These are phyloP conservation scores for Caligus rogercresseyi DNA, from an alignment of 1,140 invertebrate species.

Conservation along the genomic window DNA sequence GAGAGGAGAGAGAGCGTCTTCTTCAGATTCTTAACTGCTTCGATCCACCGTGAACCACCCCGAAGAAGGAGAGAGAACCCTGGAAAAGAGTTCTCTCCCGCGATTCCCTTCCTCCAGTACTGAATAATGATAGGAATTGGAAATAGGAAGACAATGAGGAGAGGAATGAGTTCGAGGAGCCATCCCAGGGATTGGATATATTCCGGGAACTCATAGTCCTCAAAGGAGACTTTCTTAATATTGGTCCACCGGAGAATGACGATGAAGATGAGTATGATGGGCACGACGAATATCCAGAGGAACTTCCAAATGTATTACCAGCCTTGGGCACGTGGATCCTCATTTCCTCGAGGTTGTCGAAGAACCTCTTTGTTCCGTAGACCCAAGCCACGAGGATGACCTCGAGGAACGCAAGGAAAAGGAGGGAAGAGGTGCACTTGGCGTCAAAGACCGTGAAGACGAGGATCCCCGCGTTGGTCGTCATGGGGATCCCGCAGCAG, in stretches of 20 bases:
- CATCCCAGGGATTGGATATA: slow-evolving; percentile 37
- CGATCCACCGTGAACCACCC: not conserved
- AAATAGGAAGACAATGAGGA: not conserved
- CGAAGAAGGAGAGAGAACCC: not conserved
- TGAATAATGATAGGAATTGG: not conserved
- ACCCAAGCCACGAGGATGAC: slow-evolving; percentile 32
- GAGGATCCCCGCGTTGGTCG: slow-evolving; percentile 33
- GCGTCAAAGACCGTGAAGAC: slow-evolving; percentile 36
- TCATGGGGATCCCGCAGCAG: slow-evolving; percentile 23
- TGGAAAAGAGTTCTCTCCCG: not conserved
- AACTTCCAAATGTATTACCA: slow-evolving; percentile 29
- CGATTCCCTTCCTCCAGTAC: not conserved
- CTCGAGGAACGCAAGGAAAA: slow-evolving; percentile 32
- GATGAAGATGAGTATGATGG: slow-evolving; percentile 30
- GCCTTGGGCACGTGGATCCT: slow-evolving; percentile 27
- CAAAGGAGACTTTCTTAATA: slow-evolving; percentile 31
- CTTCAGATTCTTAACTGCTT: too few species aligned
- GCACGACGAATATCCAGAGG: slow-evolving; percentile 31
- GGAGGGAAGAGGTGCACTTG: slow-evolving; percentile 34
- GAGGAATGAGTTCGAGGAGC: slow-evolving; percentile 28
- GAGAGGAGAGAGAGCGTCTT: too few species aligned
- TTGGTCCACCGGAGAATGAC: slow-evolving; percentile 11
- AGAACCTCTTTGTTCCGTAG: slow-evolving; percentile 34
- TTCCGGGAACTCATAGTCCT: slow-evolving; percentile 34
- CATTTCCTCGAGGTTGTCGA: slow-evolving; percentile 33